Base-by-base conservation (phyloP, 1,140 invertebrate genomes). In the Drosophila miranda region DNA sequence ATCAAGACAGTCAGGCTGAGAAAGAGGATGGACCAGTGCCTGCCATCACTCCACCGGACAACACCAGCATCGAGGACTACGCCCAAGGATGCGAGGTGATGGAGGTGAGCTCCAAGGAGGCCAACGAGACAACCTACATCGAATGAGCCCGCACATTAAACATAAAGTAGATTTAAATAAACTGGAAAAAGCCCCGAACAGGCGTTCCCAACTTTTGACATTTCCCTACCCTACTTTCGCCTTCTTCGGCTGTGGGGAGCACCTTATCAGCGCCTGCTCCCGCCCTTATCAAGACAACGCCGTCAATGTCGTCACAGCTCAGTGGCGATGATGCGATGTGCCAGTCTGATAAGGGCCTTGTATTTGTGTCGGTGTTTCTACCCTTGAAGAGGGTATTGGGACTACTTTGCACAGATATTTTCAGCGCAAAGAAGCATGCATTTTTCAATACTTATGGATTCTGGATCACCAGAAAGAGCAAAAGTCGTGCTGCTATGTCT, bases 1-100 rank as follows among this genome's bases (percentile, higher is more conserved):
- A 13, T 38, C 3, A 11, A 11, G 34, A 13, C 34, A 38, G 34
- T 38, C 34, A 13, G 34, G 34, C 34, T 38, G 34, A 38, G 11
- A 38, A 38, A 11, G 34, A 38, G 34, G 34, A 38, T 38, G 34
- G 11, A 5, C 11, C 34, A 5, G 34, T 11, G 4, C 34, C 11
- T 1, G 34, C 11, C 34, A 11, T 13, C 34, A 11, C 11, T 13
- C 34, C 34, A 38, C 34, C 34, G 11, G 68, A 67, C 13, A 71
- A 61, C 30, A 51, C 52, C 30, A 76, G 75, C 50, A 44, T 68
- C 28, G 84, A 84, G 44, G 84, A 89, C 34, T 89, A 89, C 28
- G 86, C 67, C 5, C 77, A 86, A 56, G 86, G 86, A 28, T 89
- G 86, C 21, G 86, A 81, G 21, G 77, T 78, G 7, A 58, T 71